Conservation (phyloP, 2,113 vertebrate genomes). For the sheep (Ovis aries) region DNA sequence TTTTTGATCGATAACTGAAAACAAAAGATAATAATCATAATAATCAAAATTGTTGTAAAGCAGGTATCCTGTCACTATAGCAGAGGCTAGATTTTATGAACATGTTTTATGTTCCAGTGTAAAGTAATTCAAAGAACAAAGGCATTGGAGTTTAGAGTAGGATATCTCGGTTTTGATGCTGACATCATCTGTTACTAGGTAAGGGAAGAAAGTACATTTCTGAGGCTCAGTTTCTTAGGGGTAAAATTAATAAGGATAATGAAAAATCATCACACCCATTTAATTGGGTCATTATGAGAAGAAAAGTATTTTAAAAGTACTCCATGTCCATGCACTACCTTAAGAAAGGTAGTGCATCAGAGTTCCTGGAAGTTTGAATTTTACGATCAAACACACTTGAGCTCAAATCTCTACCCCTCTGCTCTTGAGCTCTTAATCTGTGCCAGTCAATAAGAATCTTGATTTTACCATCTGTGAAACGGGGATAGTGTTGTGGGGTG, state of each 20-base stretch:
- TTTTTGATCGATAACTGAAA: background rate
- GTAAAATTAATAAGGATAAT: background rate
- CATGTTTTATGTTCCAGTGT: background rate
- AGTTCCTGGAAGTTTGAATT: background rate
- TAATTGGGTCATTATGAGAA: background rate
- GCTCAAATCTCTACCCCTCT: background rate
- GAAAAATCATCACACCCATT: background rate
- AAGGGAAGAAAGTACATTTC: background rate
- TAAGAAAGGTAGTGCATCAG: background rate
- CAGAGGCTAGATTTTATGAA: background rate
- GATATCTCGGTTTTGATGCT: background rate
- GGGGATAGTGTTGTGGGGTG: background rate
- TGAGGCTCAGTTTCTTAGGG: background rate
- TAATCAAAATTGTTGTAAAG: background rate
- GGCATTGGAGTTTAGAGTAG: background rate
- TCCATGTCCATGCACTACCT: background rate
- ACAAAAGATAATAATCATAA: background rate
- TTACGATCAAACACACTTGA: background rate
- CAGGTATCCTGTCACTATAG: background rate
- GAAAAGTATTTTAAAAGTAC: background rate
- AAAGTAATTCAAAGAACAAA: background rate
- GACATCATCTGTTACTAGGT: background rate
- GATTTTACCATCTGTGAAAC: background rate
- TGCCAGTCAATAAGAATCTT: background rate
- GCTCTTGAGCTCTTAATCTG: background rate